Conservation (phyloP, 2,113 vertebrate species). For the Aegithalos caudatus region DNA sequence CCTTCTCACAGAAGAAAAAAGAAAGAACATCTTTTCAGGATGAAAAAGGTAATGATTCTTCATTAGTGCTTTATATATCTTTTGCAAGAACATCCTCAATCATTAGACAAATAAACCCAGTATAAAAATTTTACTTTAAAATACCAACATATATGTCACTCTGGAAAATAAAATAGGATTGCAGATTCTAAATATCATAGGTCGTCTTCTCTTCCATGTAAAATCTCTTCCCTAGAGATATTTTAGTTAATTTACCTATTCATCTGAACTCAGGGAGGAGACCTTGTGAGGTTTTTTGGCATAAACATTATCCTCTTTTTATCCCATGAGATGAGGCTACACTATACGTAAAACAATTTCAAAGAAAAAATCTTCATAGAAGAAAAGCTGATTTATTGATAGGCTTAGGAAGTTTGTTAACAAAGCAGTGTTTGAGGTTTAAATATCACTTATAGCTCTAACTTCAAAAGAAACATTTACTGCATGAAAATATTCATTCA, state of each 20-base stretch:
- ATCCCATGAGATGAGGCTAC: not conserved
- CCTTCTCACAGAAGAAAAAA: not conserved
- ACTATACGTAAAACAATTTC: not conserved
- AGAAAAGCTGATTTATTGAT: not conserved
- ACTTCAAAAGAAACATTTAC: constrained; percentile 10
- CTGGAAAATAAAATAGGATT: not conserved
- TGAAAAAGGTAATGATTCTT: not conserved
- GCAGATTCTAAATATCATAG: not conserved
- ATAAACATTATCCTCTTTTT: not conserved
- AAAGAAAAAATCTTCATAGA: not conserved
- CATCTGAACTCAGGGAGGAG: not conserved
- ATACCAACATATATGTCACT: not conserved
- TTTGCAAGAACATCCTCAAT: not conserved
- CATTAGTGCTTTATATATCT: not conserved
- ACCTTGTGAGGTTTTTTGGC: not conserved
- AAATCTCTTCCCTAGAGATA: not conserved
- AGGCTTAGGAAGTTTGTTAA: not conserved
- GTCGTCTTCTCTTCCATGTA: not conserved
- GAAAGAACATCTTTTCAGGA: not conserved
- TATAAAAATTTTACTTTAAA: not conserved
- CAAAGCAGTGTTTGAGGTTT: not conserved
- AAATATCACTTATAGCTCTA: not conserved
- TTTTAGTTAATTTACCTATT: not conserved
- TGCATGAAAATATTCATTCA: not conserved
- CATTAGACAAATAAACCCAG: not conserved